Conservation (phyloP, 2,888 invertebrate genomes). For the Ormyrus rosae region DNA sequence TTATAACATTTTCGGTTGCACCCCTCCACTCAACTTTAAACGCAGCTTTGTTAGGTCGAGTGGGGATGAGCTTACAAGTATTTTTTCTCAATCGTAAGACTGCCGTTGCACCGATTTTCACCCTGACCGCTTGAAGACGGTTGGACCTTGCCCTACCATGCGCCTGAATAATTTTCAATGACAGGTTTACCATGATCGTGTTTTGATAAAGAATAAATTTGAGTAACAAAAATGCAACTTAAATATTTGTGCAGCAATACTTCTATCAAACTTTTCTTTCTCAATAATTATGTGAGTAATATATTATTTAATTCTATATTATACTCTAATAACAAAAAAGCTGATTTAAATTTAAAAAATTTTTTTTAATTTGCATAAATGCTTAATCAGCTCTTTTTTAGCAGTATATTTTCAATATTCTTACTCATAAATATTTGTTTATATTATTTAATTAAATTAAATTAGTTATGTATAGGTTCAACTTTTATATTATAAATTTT, state of each 20-base stretch:
- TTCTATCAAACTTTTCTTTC: not conserved
- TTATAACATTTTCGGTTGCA: slow-evolving; percentile 62
- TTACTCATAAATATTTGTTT: too few species aligned
- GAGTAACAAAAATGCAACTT: not conserved
- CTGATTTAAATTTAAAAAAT: not conserved
- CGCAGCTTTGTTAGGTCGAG: not conserved
- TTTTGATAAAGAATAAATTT: slow-evolving; percentile 20
- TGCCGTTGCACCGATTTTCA: slow-evolving; percentile 38
- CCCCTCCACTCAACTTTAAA: not conserved
- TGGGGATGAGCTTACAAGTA: slow-evolving; percentile 56
- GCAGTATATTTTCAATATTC: too few species aligned
- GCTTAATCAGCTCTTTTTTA: too few species aligned
- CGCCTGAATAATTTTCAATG: not conserved
- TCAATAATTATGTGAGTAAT: not conserved
- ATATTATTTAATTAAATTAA: too few species aligned
- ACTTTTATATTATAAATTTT: too few species aligned
- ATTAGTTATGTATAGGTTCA: too few species aligned
- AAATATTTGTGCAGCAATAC: not conserved
- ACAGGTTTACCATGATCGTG: not conserved
- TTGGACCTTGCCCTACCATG: slow-evolving; percentile 10
- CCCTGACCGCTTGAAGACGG: slow-evolving; percentile 39
- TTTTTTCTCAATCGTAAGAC: slow-evolving; percentile 21
- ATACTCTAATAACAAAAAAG: not conserved
- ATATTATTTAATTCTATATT: not conserved
- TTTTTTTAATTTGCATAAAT: not conserved